Evolutionary conservation across 2,797 vertebrate genomes (phyloP).

Genomic region (Halcyon chelicuti): DNA sequence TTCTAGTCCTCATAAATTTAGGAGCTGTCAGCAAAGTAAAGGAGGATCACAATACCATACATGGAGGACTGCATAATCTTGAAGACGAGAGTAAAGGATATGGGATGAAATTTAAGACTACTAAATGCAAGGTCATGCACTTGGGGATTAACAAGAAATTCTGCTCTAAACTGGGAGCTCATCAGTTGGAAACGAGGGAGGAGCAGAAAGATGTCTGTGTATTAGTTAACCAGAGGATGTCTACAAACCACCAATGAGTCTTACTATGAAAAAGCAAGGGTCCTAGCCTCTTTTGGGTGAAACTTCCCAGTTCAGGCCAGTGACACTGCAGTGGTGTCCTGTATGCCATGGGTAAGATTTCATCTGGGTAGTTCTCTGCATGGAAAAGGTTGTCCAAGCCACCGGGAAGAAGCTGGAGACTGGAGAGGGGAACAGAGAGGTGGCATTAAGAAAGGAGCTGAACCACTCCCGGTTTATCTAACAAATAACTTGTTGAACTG

Average conservation of each 20-base stretch:
- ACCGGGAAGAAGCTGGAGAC: not conserved
- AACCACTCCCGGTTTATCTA: not conserved
- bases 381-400: not conserved
- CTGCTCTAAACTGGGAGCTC: constrained; percentile 70
- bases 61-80: constrained; percentile 70
- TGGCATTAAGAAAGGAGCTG: not conserved
- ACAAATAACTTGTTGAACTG: not conserved
- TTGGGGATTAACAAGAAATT: constrained; percentile 73
- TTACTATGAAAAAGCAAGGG: not conserved
- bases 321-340: not conserved
- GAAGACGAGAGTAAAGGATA: constrained; percentile 67
- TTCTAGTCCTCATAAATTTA: constrained; percentile 63
- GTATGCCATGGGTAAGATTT: not conserved
- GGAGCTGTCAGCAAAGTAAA: constrained; percentile 68
- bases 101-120: constrained; percentile 73
- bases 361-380: not conserved
- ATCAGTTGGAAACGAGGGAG: constrained; percentile 55
- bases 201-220: constrained; percentile 49
- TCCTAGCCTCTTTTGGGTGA: not conserved
- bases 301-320: not conserved
- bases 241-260: not conserved
- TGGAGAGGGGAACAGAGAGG: not conserved
- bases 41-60: constrained; percentile 71
- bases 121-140: constrained; percentile 75
- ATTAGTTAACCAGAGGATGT: constrained; percentile 45